Base-by-base conservation (phyloP, 1,140 invertebrate genomes). In the Pygmarrhopalites habei region DNA sequence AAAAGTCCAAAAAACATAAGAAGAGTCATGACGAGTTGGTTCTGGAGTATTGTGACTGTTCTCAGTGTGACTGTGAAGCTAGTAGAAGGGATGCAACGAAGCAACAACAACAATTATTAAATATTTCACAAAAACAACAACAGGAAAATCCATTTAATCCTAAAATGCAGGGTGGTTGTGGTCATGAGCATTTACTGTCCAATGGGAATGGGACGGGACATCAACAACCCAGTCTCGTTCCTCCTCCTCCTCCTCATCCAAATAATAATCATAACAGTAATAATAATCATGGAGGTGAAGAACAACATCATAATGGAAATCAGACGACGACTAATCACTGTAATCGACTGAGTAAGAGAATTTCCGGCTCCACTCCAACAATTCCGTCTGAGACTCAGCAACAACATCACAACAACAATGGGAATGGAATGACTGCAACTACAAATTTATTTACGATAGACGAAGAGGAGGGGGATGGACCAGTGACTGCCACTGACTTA, bases 391-490 rank as follows among this genome's bases (percentile, higher is more conserved):
- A n/a, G n/a, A n/a, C n/a, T n/a, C n/a, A n/a, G n/a, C n/a, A 35
- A 35, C 15, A 5, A 35, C 32, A 35, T 15, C 15, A 35, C 32
- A 15, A 35, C 32, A 5, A 35, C 32, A n/a, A n/a, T n/a, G n/a
- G n/a, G 32, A 35, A 35, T 35, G 15, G 5, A 35, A 35, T 7
- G 5, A 35, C 32, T 15, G 15, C 57, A 58, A 28, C 10, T 21
- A 32, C 21, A 19, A 30, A 43, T 28, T 58, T 58, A 28, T 58
- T 58, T 46, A 58, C 57, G 21, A 58, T 58, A 23, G 57, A 58
- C 25, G 57, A 58, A 26, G 57, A 58, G 57, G 57, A 58, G 10
- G n/a, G n/a, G n/a, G n/a, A n/a, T n/a, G n/a, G n/a, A n/a, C n/a
- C n/a, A n/a, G n/a, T n/a, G n/a, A n/a, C n/a, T n/a, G 29, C 29